These are phyloP conservation scores for Chironomus riparius DNA, from an alignment of 2,888 invertebrate species.

Conservation along the genomic window DNA sequence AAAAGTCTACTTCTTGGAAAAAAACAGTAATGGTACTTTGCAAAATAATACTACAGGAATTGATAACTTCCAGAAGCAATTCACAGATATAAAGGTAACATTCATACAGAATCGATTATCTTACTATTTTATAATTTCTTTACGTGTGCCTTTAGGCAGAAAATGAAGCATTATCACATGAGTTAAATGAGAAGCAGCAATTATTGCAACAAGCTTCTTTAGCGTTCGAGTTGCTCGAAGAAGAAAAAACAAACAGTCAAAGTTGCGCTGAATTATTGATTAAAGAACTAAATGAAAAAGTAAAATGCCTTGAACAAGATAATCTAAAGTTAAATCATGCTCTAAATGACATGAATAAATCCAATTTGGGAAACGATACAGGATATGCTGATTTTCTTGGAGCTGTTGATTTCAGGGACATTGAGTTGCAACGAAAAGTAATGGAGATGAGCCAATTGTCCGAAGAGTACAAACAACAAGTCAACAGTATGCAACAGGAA, in stretches of 20 bases:
- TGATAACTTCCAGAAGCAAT: conserved; percentile 44
- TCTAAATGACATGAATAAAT: background rate
- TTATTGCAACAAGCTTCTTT: conserved; percentile 75
- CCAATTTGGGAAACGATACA: background rate
- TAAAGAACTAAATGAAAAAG: conserved; percentile 38
- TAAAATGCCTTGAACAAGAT: conserved; percentile 31
- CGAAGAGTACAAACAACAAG: background rate
- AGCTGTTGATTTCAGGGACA: background rate
- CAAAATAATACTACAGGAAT: conserved; percentile 43
- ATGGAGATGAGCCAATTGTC: conserved; percentile 32
- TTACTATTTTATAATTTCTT: too few species aligned
- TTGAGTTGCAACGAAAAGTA: background rate
- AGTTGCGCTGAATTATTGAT: conserved; percentile 36
- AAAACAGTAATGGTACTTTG: too few species aligned
- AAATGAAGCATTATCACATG: conserved; percentile 63
- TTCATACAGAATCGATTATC: too few species aligned
- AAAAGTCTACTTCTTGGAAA: conserved; percentile 81
- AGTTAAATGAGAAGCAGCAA: conserved; percentile 73
- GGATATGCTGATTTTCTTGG: conserved; percentile 17
- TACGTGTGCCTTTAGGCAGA: conserved; percentile 57
- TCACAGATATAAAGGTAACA: conserved; percentile 55
- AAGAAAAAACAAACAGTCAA: conserved; percentile 46
- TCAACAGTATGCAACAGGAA: conserved; percentile 33
- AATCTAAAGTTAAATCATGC: background rate
- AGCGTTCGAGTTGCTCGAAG: conserved; percentile 67